phyloP scores from a whole-genome alignment of 2,113 vertebrate species.

The Rhynchopsitta pachyrhyncha region DNA sequence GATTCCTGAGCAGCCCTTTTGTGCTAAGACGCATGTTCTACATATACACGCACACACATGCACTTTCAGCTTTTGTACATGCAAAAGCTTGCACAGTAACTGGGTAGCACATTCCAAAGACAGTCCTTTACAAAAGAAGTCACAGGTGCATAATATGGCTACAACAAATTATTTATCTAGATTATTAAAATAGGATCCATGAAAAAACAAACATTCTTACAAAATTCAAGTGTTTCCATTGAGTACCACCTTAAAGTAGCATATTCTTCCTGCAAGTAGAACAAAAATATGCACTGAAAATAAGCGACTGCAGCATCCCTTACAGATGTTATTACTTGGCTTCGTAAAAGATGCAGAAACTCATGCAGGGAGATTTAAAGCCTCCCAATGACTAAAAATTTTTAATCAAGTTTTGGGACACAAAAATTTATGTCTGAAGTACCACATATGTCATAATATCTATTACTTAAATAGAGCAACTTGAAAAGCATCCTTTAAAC shows the following conservation, averaged over 20 bases:
- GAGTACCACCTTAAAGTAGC: not conserved
- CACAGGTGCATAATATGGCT: not conserved
- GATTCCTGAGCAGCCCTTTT: not conserved
- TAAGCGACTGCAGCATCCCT: not conserved
- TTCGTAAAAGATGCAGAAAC: not conserved
- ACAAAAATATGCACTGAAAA: not conserved
- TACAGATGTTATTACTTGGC: not conserved
- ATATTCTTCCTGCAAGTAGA: not conserved
- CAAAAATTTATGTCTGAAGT: not conserved
- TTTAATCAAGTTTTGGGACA: not conserved
- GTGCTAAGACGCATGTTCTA: not conserved
- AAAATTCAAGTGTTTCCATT: not conserved
- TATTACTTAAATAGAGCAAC: not conserved
- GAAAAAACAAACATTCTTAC: not conserved
- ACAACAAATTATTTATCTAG: not conserved
- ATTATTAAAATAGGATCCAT: not conserved
- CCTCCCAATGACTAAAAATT: not conserved
- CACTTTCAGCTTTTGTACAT: not conserved
- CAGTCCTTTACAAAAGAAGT: not conserved
- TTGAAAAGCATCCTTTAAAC: not conserved
- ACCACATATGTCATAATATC: not conserved
- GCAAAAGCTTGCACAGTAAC: not conserved
- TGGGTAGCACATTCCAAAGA: not conserved
- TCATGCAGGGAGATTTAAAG: not conserved
- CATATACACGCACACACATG: not conserved